Conservation (phyloP, 2,797 vertebrate genomes). For the Falco columbarius region DNA sequence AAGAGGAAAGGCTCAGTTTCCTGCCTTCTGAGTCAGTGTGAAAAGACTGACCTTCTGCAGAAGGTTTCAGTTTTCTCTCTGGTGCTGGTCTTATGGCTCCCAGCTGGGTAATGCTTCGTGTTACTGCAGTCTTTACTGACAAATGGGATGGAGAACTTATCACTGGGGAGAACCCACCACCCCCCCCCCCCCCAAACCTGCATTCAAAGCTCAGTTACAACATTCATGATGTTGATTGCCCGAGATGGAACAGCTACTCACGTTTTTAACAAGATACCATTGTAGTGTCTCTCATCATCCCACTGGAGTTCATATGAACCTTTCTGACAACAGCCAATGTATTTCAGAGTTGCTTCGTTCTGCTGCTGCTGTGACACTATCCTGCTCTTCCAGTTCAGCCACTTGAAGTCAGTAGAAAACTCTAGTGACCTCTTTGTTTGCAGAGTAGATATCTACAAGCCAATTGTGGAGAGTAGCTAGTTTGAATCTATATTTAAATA, state of each 20-base stretch:
- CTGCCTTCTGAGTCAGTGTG: neutral
- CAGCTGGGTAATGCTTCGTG: neutral
- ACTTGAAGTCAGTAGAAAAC: neutral
- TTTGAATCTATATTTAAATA: slow-evolving; percentile 26
- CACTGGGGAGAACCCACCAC: neutral
- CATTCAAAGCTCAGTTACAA: neutral
- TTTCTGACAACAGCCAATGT: neutral
- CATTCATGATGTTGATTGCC: neutral
- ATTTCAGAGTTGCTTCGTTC: neutral
- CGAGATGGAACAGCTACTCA: neutral
- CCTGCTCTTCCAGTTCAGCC: neutral
- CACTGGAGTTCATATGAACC: neutral
- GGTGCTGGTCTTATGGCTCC: neutral
- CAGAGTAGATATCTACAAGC: neutral
- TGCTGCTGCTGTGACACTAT: neutral
- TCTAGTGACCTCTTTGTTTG: neutral
- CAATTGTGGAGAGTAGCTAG: neutral
- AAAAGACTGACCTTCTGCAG: neutral
- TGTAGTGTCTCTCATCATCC: neutral
- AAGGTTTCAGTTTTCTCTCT: neutral
- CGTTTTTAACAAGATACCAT: neutral
- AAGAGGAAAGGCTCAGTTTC: neutral
- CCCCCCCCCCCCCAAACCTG: neutral
- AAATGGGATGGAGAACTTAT: neutral
- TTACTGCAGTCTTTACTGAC: neutral